Base-by-base conservation (phyloP, 1,140 invertebrate genomes). In the Brachystomella parvula region DNA sequence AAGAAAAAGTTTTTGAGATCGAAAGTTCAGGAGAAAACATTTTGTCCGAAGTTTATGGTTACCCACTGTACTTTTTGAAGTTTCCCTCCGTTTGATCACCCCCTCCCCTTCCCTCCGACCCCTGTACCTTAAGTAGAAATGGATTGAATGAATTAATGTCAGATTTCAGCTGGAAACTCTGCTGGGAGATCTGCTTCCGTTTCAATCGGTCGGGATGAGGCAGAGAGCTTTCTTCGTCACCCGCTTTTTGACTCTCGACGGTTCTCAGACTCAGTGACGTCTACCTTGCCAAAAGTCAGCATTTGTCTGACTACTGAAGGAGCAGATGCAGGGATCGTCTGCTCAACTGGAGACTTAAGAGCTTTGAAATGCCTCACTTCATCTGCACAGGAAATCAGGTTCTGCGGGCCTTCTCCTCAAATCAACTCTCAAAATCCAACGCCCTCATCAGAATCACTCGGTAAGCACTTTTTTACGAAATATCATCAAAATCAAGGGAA, bases 311-410 rank as follows among this genome's bases (percentile, higher is more conserved):
- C 47, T 32, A 81, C 1, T 85, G 66, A 0, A 83, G 89, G 88
- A 89, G 60, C 82, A 89, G 59, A 62, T 47, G 26, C 82, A 0
- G 86, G 71, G 0, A 85, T 90, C 47, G 82, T 90, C 47, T 89
- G 86, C 77, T 86, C 88, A 56, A 88, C 89, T 74, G 88, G 85
- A 17, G 88, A 91, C 76, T 81, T 92, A 17, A 84, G 86, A 63
- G 85, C 84, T 60, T 82, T 91, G 49, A 73, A 71, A 71, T 86
- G 86, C 3, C 80, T 91, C 63, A 89, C 89, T 3, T 87, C 87
- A 0, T 89, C 88, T 9, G 85, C 87, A 17, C 87, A 85, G 61
- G 89, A 90, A 75, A 89, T 89, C 73, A 84, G 89, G 73, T 80
- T 80, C 47, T 81, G 81, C 62, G 83, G 83, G 30, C 64, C 62